phyloP scores from a whole-genome alignment of 2,113 vertebrate genomes.

The Nannospalax galili region DNA sequence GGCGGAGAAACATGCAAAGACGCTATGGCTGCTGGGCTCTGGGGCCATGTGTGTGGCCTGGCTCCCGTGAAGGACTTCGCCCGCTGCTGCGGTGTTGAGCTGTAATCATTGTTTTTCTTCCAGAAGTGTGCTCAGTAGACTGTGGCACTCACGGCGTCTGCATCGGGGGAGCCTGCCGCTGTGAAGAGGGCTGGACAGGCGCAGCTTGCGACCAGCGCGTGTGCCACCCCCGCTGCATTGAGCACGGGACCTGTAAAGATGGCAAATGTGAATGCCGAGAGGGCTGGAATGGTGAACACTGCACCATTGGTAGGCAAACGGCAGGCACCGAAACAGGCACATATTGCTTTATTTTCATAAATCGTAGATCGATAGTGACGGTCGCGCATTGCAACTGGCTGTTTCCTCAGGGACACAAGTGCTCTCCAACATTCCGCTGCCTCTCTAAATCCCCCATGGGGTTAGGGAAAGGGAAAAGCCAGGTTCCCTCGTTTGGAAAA shows the following conservation, averaged over 20 bases:
- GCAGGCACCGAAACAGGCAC: conserved; percentile 92
- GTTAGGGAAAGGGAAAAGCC: neutral
- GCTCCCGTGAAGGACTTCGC: conserved; percentile 26
- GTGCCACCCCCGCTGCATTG: conserved; percentile 97
- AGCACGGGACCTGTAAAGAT: conserved; percentile 99
- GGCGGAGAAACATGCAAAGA: neutral
- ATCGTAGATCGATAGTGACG: conserved; percentile 90
- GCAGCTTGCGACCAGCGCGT: conserved; percentile 97
- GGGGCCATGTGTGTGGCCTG: conserved; percentile 25
- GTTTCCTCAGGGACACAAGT: conserved; percentile 86
- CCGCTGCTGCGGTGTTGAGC: neutral
- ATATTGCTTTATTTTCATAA: conserved; percentile 93
- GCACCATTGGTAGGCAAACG: conserved; percentile 98
- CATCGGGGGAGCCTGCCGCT: conserved; percentile 96
- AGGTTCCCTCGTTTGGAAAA: neutral
- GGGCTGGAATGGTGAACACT: conserved; percentile 99
- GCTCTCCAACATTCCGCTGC: conserved; percentile 68
- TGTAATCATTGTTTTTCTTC: conserved; percentile 79
- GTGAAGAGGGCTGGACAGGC: conserved; percentile 99
- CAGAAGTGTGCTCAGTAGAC: conserved; percentile 99
- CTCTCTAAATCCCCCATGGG: conserved; percentile 57
- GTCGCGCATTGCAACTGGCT: conserved; percentile 85
- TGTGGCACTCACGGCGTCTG: conserved; percentile 99
- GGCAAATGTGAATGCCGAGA: conserved; percentile 99
- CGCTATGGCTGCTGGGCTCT: neutral